A percentile compares a stretch with the other conserved stretches of the same genome.
Evolutionary conservation across 2,888 invertebrate species (phyloP).

Genomic region (Steinernema carpocapsae): DNA sequence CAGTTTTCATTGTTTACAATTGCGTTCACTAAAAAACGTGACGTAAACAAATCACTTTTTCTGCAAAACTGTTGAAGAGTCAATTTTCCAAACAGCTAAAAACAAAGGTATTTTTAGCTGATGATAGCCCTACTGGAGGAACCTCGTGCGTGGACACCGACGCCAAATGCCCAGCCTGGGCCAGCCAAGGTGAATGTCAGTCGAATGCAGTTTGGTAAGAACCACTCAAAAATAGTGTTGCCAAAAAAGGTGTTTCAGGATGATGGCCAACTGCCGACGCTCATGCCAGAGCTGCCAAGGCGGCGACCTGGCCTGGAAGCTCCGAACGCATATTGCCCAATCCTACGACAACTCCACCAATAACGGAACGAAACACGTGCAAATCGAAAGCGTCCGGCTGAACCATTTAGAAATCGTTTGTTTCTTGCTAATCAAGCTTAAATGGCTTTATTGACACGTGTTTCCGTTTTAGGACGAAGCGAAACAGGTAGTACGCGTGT

Average conservation of each 20-base stretch:
- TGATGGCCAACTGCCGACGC: constrained; percentile 69
- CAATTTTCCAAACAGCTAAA: no score
- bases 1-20: no score
- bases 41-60: no score
- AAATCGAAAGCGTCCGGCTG: constrained; percentile 65
- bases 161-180: constrained; percentile 68
- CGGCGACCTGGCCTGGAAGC: constrained; percentile 68
- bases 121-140: constrained; percentile 23
- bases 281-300: constrained; percentile 69
- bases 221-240: not conserved
- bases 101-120: constrained; percentile 9
- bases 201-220: constrained; percentile 68
- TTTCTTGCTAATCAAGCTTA: not conserved
- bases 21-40: no score
- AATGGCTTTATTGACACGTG: not conserved
- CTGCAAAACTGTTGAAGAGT: no score
- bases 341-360: constrained; percentile 60
- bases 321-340: constrained; percentile 62
- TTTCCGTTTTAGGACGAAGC: constrained; percentile 61
- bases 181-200: constrained; percentile 67
- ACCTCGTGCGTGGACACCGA: constrained; percentile 65
- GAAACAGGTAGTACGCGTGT: constrained; percentile 62
- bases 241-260: constrained; percentile 50
- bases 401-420: constrained; percentile 64
- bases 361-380: constrained; percentile 53